These are phyloP conservation scores for Agrochola lychnidis DNA, from an alignment of 2,888 invertebrate genomes.

Conservation along the genomic window DNA sequence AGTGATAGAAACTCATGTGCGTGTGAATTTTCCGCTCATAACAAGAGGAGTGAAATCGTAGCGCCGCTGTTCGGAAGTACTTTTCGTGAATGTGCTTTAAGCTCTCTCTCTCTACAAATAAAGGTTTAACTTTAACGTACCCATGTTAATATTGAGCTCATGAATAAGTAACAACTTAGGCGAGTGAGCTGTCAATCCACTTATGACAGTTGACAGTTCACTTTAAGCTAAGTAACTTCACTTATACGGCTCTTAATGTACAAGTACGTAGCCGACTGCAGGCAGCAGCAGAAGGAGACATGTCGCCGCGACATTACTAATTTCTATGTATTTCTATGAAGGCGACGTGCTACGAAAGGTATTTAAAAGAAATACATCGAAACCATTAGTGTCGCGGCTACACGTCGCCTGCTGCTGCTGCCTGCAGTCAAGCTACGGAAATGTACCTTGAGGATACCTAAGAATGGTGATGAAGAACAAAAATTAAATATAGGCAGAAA, in stretches of 20 bases:
- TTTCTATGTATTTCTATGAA: too few relatives aligned
- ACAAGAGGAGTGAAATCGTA: constrained; percentile 33
- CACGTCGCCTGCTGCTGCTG: too few relatives aligned
- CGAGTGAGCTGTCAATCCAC: not conserved
- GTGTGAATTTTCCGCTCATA: constrained; percentile 26
- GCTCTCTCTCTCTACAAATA: constrained; percentile 2
- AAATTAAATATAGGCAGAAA: not conserved
- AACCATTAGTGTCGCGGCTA: too few relatives aligned
- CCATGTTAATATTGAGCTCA: not conserved
- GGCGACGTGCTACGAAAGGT: too few relatives aligned
- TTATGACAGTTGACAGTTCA: not conserved
- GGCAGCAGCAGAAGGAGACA: too few relatives aligned
- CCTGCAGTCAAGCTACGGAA: too few relatives aligned
- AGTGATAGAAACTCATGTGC: constrained; percentile 24
- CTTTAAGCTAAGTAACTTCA: not conserved
- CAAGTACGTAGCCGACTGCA: too few relatives aligned
- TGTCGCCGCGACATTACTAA: too few relatives aligned
- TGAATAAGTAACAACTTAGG: not conserved
- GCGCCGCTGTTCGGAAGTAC: not conserved
- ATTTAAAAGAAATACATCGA: too few relatives aligned
- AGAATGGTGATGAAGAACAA: not conserved
- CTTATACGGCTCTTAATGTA: not conserved
- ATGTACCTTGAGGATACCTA: too few relatives aligned
- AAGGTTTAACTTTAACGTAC: not conserved
- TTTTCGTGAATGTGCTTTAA: not conserved